A percentile compares a stretch with the other conserved stretches of the same genome.
phyloP scores from a whole-genome alignment of 1,140 invertebrate species.

The Anadara kagoshimensis region DNA sequence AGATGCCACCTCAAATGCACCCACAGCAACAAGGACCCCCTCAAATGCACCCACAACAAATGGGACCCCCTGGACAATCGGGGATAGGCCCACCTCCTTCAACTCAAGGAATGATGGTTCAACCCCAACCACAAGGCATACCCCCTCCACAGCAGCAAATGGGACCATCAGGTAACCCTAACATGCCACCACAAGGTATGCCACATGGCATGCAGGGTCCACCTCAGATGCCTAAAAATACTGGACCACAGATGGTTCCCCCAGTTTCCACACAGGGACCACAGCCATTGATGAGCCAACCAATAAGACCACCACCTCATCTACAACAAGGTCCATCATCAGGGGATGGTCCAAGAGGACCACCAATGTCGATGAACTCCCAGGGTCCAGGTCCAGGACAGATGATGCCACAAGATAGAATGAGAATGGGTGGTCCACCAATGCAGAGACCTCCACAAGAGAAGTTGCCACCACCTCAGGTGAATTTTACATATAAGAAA shows the following conservation, averaged over 20 bases:
- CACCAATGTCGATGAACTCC: background rate
- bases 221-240: conserved; percentile 25
- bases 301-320: conserved; percentile 1
- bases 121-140: background rate
- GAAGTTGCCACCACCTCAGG: conserved; percentile 38
- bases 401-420: background rate
- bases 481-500: background rate
- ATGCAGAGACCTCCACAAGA: conserved; percentile 6
- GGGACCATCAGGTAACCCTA: background rate
- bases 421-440: background rate
- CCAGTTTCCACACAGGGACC: conserved; percentile 16
- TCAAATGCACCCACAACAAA: conserved; percentile 12
- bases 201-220: conserved; percentile 3
- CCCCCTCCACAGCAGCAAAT: background rate
- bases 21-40: conserved; percentile 26
- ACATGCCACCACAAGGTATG: conserved; percentile 8
- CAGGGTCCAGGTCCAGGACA: background rate
- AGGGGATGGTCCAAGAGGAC: background rate
- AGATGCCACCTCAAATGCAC: conserved; percentile 22
- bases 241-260: conserved; percentile 10
- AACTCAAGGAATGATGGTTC: conserved; percentile 1
- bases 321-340: conserved; percentile 3
- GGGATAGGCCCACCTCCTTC: conserved; percentile 3
- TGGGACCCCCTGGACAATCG: conserved; percentile 22
- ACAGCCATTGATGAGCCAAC: conserved; percentile 17